Percentiles rank a stretch among this genome's conserved stretches.
Conservation (phyloP, 2,113 vertebrate genomes). For the Macroglossus sobrinus region DNA sequence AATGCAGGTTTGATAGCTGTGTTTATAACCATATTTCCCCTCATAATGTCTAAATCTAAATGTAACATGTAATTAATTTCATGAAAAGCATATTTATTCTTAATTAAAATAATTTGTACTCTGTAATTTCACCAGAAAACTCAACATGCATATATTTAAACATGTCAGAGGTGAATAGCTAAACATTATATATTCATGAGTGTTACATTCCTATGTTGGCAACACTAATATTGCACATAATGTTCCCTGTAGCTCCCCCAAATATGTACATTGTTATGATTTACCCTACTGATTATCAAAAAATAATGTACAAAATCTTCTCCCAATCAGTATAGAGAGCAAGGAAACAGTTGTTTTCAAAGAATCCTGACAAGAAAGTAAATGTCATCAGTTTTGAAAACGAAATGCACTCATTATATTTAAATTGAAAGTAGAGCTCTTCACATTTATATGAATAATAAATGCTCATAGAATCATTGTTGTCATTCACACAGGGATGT, state of each 20-base stretch:
- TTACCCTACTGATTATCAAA: background rate
- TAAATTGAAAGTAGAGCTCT: background rate
- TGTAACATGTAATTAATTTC: slow-evolving; percentile 60
- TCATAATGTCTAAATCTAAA: slow-evolving; percentile 43
- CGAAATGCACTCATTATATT: background rate
- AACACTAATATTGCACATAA: background rate
- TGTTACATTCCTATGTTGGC: background rate
- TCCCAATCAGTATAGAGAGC: background rate
- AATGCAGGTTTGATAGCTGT: slow-evolving; percentile 40
- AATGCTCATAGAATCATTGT: background rate
- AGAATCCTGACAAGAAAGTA: background rate
- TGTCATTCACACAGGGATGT: background rate
- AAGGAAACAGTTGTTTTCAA: background rate
- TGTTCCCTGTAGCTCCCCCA: background rate
- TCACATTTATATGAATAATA: background rate
- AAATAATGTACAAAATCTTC: background rate
- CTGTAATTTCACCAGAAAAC: slow-evolving; percentile 63
- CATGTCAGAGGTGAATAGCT: slow-evolving; percentile 55
- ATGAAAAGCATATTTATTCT: slow-evolving; percentile 62
- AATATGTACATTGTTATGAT: background rate
- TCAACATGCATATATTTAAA: slow-evolving; percentile 44
- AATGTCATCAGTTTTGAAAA: background rate
- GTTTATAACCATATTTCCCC: slow-evolving; percentile 52
- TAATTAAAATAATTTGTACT: slow-evolving; percentile 66
- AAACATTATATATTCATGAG: slow-evolving; percentile 8